Evolutionary conservation across 2,113 vertebrate species (phyloP).

Genomic region (Chlorocebus sabaeus): DNA sequence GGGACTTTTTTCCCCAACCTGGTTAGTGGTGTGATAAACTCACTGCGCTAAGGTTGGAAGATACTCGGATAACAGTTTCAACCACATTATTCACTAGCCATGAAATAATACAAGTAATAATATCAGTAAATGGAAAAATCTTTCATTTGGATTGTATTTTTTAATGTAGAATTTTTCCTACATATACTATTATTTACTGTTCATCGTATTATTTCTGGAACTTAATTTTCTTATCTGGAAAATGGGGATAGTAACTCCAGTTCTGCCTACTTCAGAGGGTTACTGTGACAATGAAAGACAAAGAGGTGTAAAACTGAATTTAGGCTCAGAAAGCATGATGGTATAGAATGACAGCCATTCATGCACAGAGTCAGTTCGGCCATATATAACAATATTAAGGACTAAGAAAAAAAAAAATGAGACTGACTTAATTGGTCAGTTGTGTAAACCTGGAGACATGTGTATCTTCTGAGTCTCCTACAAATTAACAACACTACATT

Average conservation of each 20-base stretch:
- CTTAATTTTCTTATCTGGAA: constrained; percentile 16
- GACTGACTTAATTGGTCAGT: background rate
- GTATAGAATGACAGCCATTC: background rate
- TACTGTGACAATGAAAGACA: background rate
- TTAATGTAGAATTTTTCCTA: background rate
- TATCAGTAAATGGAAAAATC: background rate
- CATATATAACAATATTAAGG: background rate
- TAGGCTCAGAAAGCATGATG: background rate
- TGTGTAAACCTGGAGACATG: background rate
- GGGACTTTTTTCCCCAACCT: background rate
- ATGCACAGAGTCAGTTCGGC: background rate
- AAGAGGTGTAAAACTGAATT: background rate
- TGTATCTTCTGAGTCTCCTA: background rate
- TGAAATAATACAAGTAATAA: background rate
- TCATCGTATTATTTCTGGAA: background rate
- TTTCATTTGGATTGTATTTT: background rate
- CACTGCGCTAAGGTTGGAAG: background rate
- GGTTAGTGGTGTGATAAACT: background rate
- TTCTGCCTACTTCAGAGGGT: background rate
- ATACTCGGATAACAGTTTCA: background rate
- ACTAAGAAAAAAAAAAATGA: background rate
- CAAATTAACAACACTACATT: background rate
- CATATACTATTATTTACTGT: background rate
- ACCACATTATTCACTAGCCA: background rate
- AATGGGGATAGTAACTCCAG: background rate